Evolutionary conservation across 2,113 vertebrate species (phyloP).

Genomic region (Ploceus nigricollis): DNA sequence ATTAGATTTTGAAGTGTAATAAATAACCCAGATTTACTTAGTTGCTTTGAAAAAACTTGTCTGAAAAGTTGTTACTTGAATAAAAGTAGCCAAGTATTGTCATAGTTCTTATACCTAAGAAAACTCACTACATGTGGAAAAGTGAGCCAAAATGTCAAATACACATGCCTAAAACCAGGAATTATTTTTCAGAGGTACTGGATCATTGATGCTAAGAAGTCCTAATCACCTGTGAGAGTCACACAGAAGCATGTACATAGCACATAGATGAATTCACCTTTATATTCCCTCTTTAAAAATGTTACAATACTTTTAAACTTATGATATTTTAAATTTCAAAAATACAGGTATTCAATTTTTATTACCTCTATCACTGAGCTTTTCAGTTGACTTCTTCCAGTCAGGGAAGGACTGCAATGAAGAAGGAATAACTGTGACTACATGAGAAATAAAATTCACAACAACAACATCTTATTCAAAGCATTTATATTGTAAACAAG

Average conservation of each 20-base stretch:
- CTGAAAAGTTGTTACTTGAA: neutral
- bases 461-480: neutral
- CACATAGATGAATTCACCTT: neutral
- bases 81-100: neutral
- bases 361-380: constrained; percentile 61
- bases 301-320: neutral
- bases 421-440: constrained; percentile 9
- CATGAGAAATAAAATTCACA: neutral
- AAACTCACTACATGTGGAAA: neutral
- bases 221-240: neutral
- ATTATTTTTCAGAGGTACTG: neutral
- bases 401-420: constrained; percentile 77
- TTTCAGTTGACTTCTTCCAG: constrained; percentile 52
- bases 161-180: neutral
- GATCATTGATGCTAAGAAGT: neutral
- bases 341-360: neutral
- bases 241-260: neutral
- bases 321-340: neutral
- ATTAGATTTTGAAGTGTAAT: neutral
- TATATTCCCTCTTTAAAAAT: neutral
- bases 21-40: neutral
- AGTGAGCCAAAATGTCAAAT: neutral
- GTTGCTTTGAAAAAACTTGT: neutral
- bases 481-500: neutral
- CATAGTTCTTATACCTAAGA: neutral